Evolutionary conservation across 2,888 invertebrate genomes (phyloP).

Genomic region (Rhamnusium bicolor): DNA sequence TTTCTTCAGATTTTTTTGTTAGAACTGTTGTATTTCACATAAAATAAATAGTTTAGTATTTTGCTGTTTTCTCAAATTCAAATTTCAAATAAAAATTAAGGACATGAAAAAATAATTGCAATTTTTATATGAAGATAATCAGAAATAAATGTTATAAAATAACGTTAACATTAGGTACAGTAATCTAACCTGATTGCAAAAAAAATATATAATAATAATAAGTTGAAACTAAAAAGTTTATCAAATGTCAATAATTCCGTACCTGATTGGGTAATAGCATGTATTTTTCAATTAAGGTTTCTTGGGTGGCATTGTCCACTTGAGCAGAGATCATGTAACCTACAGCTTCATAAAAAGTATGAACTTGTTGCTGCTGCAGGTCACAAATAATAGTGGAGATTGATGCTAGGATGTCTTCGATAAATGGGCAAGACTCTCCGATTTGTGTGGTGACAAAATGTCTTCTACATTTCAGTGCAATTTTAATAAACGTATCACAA

Average conservation of each 20-base stretch:
- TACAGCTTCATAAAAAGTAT: constrained; percentile 99
- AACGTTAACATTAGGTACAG: too few species aligned
- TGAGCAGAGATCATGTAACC: constrained; percentile 99
- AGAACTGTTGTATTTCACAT: too few species aligned
- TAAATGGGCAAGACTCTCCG: constrained; percentile 97
- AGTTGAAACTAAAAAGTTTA: too few species aligned
- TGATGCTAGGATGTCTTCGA: constrained; percentile 97
- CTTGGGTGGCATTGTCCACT: constrained; percentile 91
- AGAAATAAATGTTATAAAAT: too few species aligned
- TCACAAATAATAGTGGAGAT: constrained; percentile 99
- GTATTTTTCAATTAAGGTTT: constrained; percentile 95
- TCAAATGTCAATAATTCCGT: constrained; percentile 39
- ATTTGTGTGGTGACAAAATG: constrained; percentile 98
- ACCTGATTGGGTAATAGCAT: constrained; percentile 98
- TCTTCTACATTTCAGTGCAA: constrained; percentile 96
- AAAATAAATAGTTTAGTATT: too few species aligned
- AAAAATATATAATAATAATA: too few species aligned
- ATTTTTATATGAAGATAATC: too few species aligned
- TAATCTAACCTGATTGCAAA: too few species aligned
- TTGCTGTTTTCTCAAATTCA: too few species aligned
- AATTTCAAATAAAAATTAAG: too few species aligned
- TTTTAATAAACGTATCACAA: constrained; percentile 99
- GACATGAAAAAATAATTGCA: too few species aligned
- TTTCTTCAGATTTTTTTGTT: too few species aligned
- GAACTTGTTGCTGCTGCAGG: constrained; percentile 97